These are phyloP conservation scores for Diadophis punctatus DNA, from an alignment of 2,113 vertebrate species.

Conservation along the genomic window DNA sequence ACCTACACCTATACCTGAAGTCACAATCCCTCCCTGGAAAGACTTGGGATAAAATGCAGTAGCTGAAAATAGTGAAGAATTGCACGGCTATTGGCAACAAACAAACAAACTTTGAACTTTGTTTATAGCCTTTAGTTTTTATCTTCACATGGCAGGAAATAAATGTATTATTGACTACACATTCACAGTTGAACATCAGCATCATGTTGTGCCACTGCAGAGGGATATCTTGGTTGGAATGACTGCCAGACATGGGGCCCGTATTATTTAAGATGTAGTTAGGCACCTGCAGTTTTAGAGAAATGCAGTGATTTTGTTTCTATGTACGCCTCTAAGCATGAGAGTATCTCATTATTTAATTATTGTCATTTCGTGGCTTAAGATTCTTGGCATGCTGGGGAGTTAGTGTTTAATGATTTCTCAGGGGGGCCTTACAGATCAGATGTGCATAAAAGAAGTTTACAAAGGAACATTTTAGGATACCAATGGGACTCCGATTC, in stretches of 20 bases:
- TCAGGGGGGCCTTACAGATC: conserved; percentile 28
- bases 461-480: conserved; percentile 10
- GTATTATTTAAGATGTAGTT: conserved; percentile 15
- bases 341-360: conserved; percentile 13
- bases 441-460: neutral
- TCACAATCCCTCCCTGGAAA: neutral
- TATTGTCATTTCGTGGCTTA: conserved; percentile 16
- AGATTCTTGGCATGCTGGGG: neutral
- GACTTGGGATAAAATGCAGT: neutral
- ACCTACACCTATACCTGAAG: neutral
- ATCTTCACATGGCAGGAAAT: neutral
- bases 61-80: neutral
- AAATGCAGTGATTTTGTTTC: conserved; percentile 3
- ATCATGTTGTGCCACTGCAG: neutral
- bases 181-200: neutral
- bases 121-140: neutral
- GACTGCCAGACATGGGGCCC: conserved; percentile 3
- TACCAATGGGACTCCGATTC: neutral
- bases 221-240: neutral
- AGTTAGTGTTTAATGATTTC: conserved; percentile 5
- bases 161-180: neutral
- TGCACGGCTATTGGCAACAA: neutral
- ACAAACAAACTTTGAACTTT: neutral
- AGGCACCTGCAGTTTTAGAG: neutral
- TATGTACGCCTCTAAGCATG: neutral